Evolutionary conservation across 2,797 vertebrate genomes (phyloP).

Genomic region (Malacoraja senta): DNA sequence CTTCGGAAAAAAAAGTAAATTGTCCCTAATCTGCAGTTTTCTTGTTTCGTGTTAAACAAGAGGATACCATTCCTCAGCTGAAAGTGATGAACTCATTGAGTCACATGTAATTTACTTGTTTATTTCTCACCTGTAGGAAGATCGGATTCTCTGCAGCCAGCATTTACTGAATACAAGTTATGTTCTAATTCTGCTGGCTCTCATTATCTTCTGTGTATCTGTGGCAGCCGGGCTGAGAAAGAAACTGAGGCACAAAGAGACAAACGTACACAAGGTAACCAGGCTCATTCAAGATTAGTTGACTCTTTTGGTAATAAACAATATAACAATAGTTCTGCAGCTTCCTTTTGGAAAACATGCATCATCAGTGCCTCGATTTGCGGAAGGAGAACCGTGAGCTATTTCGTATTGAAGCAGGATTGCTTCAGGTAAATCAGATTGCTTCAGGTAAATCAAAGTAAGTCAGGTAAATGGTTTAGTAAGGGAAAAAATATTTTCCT

Average conservation of each 20-base stretch:
- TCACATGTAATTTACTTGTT: background rate
- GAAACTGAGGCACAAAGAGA: background rate
- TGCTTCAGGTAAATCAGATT: no score
- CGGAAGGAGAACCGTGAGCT: background rate
- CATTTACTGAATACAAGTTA: conserved; percentile 27
- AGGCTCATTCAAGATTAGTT: conserved; percentile 8
- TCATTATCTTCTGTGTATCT: conserved; percentile 18
- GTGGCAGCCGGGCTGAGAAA: background rate
- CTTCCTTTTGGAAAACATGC: background rate
- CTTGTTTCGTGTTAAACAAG: no score
- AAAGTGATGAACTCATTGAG: background rate
- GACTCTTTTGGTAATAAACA: background rate
- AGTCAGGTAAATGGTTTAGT: background rate
- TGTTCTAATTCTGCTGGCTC: conserved; percentile 1
- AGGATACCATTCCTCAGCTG: background rate
- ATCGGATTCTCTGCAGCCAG: conserved; percentile 18
- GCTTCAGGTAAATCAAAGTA: no score
- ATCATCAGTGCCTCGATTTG: background rate
- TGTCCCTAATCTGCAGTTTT: background rate
- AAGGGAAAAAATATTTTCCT: no score
- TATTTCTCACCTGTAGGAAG: background rate
- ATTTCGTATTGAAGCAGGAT: background rate
- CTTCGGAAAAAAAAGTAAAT: no score
- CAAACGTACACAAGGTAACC: conserved; percentile 3
- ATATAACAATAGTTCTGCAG: background rate